These are phyloP conservation scores for Conistra vaccinii DNA, from an alignment of 2,888 invertebrate genomes.

Conservation along the genomic window DNA sequence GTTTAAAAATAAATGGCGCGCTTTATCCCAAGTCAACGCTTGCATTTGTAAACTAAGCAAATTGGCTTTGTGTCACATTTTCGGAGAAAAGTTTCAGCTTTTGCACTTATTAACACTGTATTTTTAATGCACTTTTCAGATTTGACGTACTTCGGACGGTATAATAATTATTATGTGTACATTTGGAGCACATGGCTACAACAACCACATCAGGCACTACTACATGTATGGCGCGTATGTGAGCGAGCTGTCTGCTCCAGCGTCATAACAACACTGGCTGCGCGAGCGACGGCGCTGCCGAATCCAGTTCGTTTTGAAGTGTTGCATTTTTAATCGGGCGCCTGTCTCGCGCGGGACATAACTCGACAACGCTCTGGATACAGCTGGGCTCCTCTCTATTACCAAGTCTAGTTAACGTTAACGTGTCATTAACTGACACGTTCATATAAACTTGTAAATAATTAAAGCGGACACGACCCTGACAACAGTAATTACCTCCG, in stretches of 20 bases:
- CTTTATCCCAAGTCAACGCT: slow-evolving; percentile 71
- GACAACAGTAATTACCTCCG: slow-evolving; percentile 73
- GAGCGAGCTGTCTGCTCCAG: slow-evolving; percentile 78
- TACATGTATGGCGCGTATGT: slow-evolving; percentile 39
- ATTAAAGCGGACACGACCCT: slow-evolving; percentile 83
- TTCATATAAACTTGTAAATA: slow-evolving; percentile 87
- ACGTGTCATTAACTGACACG: slow-evolving; percentile 88
- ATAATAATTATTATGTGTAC: slow-evolving; percentile 9
- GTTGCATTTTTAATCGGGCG: slow-evolving; percentile 89
- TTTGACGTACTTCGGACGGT: slow-evolving; percentile 44
- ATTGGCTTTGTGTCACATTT: slow-evolving; percentile 67
- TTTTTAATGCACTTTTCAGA: slow-evolving; percentile 51
- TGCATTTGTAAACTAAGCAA: slow-evolving; percentile 70
- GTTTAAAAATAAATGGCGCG: slow-evolving; percentile 81
- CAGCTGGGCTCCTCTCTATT: slow-evolving; percentile 88
- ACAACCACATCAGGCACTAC: slow-evolving; percentile 43
- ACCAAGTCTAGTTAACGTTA: slow-evolving; percentile 89
- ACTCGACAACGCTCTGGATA: slow-evolving; percentile 87
- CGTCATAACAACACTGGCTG: slow-evolving; percentile 84
- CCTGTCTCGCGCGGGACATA: slow-evolving; percentile 90
- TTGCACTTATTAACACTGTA: slow-evolving; percentile 47
- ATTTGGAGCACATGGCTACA: slow-evolving; percentile 30
- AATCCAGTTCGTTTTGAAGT: slow-evolving; percentile 87
- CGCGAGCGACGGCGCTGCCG: slow-evolving; percentile 87
- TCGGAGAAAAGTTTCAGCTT: slow-evolving; percentile 23